Percentiles rank a stretch among this genome's conserved stretches.
These are phyloP conservation scores for Callipepla californica DNA, from an alignment of 2,113 vertebrate species.

Conservation along the genomic window DNA sequence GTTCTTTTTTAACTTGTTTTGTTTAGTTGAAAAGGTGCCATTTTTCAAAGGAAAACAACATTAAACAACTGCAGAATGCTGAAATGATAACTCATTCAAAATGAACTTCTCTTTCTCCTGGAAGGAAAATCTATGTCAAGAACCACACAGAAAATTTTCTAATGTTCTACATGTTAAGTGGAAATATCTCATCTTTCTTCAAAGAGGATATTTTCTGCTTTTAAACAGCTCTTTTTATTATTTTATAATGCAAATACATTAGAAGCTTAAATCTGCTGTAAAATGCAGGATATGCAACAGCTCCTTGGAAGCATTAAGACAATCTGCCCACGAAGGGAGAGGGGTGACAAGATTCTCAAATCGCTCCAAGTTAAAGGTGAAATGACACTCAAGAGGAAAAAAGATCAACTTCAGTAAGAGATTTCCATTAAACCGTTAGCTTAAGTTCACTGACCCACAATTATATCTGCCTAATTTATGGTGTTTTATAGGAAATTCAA, in stretches of 20 bases:
- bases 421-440: no score
- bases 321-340: background rate
- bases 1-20: background rate
- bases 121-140: conserved; percentile 19
- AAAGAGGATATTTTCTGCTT: background rate
- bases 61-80: background rate
- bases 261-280: background rate
- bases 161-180: background rate
- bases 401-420: no score
- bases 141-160: background rate
- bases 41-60: conserved; percentile 18
- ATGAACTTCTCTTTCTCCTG: background rate
- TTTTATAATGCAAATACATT: background rate
- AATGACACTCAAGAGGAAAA: no score
- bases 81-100: background rate
- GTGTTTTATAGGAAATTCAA: no score
- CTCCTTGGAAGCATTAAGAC: background rate
- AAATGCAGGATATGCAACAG: background rate
- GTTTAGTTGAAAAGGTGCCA: background rate
- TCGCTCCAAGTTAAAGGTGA: no score
- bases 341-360: no score
- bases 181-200: conserved; percentile 1
- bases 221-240: background rate
- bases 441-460: no score
- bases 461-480: no score